Percentiles rank a stretch among this genome's conserved stretches.
These are phyloP conservation scores for Jaculus jaculus DNA, from an alignment of 2,113 vertebrate genomes.

Conservation along the genomic window DNA sequence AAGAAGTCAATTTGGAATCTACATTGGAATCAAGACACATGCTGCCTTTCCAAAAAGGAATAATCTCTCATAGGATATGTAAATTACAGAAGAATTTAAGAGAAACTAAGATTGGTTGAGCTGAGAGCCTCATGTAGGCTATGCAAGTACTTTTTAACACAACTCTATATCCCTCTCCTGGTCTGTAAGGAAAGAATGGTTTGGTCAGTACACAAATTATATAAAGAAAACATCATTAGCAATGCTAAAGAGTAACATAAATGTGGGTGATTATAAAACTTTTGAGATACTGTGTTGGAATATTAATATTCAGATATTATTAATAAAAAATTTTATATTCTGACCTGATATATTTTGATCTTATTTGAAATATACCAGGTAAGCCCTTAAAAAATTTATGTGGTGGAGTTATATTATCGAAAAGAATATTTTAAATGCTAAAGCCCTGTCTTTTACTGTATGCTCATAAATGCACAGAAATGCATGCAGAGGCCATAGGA, in stretches of 20 bases:
- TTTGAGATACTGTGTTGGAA: not conserved
- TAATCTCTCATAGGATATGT: not conserved
- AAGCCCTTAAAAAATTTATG: no score
- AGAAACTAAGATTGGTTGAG: conserved; percentile 8
- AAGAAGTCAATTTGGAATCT: not conserved
- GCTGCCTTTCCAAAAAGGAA: not conserved
- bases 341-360: no score
- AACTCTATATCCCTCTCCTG: not conserved
- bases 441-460: no score
- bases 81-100: not conserved
- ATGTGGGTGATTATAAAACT: not conserved
- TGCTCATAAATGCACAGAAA: no score
- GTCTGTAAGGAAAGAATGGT: not conserved
- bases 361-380: no score
- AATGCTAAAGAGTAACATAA: not conserved
- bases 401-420: no score
- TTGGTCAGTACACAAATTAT: not conserved
- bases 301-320: not conserved
- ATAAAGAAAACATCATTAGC: not conserved
- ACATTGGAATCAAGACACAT: not conserved
- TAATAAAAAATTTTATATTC: not conserved
- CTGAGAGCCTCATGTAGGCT: no score
- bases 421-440: no score
- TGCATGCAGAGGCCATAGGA: no score
- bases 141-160: not conserved